Evolutionary conservation across 2,888 invertebrate species (phyloP), one percentile per base, ranked within the genome.

Genomic region (Heliconius charithonia): DNA sequence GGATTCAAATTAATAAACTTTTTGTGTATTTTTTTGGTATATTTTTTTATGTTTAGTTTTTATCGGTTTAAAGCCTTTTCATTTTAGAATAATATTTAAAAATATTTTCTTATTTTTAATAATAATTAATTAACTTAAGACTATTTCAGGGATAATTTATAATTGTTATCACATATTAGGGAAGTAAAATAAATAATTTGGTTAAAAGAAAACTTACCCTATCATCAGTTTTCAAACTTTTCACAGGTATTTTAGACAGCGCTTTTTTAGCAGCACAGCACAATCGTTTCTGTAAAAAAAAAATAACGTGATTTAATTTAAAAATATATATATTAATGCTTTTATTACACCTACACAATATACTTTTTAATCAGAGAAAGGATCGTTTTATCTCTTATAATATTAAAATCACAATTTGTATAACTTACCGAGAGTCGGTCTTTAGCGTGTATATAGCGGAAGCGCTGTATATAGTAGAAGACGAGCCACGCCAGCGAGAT

Each of bases 201-300:
- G 2, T n/a, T 3, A 13, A 59, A 45, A 9, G 19, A 7, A 51
- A 7, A 89, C 96, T 95, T 90, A 98, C 98, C 95, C 97, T 97
- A 90, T 98, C 98, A 82, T 97, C 98, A 87, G 96, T 95, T 94
- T 97, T 98, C 84, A 99, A 96, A 87, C 97, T 97, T 92, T 98
- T 97, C 76, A 98, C 97, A 76, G 99, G 98, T 89, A 99, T 99
- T 94, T 98, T 98, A 70, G 98, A 97, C 76, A 99, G 96, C 73
- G 98, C 98, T 90, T 98, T 98, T 91, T 98, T 98, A 12, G 98
- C 99, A 59, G 98, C 98, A 88, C 97, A 98, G 90, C 98, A 98
- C 81, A 99, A 93, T 87, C 98, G 96, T 91, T 97, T 97, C 98
- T 98, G 95, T 10, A 96, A 96, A 83, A 77, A 84, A 82, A 83